These are phyloP conservation scores for Numenius arquata DNA, from an alignment of 2,113 vertebrate genomes.

Conservation along the genomic window DNA sequence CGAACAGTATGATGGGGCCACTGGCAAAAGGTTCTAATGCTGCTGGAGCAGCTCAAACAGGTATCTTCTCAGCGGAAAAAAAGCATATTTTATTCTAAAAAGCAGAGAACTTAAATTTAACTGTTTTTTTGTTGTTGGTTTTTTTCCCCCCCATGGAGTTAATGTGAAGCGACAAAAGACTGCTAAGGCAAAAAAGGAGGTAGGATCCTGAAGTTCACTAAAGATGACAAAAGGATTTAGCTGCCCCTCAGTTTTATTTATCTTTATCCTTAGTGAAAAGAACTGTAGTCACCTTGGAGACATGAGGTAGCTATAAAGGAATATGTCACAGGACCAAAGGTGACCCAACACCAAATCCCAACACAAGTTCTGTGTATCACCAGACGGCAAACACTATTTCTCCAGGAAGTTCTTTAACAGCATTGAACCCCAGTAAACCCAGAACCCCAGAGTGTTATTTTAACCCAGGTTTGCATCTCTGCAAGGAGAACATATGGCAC, in stretches of 20 bases:
- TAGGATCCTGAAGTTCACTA: not conserved
- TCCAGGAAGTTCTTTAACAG: not conserved
- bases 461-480: not conserved
- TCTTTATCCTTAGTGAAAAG: not conserved
- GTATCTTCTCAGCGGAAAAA: not conserved
- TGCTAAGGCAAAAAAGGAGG: not conserved
- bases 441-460: not conserved
- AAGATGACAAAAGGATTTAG: not conserved
- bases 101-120: not conserved
- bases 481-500: fast-evolving
- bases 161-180: constrained; percentile 3
- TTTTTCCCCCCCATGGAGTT: not conserved
- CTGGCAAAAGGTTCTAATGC: not conserved
- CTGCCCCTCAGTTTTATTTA: not conserved
- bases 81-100: not conserved
- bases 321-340: not conserved
- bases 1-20: not conserved
- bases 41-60: not conserved
- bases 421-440: not conserved
- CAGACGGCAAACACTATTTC: not conserved
- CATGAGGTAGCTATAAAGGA: not conserved
- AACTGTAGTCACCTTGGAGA: not conserved
- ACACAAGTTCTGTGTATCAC: not conserved
- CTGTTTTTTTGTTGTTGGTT: not conserved
- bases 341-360: not conserved